Evolutionary conservation across 1,140 invertebrate genomes (phyloP).

Genomic region (Magallana gigas): DNA sequence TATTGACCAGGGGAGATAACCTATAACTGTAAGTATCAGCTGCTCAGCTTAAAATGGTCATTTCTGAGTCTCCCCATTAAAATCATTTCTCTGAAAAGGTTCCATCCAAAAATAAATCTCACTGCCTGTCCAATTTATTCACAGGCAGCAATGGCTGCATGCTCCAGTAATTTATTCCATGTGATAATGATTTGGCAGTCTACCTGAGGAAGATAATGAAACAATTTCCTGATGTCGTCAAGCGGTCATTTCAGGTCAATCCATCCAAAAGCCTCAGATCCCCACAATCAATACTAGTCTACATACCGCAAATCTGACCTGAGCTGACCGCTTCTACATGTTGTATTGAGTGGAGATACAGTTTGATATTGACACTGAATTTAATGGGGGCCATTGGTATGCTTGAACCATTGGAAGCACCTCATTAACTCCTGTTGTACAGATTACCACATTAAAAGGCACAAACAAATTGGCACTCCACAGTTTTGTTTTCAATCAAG

Average conservation of each 20-base stretch:
- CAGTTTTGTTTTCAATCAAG: no score
- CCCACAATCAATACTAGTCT: neutral
- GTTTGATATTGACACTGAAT: neutral
- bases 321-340: neutral
- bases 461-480: no score
- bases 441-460: no score
- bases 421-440: no score
- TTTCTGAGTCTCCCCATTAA: neutral
- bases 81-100: neutral
- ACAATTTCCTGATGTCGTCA: slow-evolving; percentile 33
- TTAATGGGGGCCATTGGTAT: neutral
- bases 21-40: neutral
- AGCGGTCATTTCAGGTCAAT: slow-evolving; percentile 31
- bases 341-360: neutral
- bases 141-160: neutral
- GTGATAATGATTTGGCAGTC: slow-evolving; percentile 30
- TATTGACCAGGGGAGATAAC: neutral
- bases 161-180: slow-evolving; percentile 14
- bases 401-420: no score
- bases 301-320: neutral
- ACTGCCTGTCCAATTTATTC: slow-evolving; percentile 8
- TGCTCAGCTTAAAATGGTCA: neutral
- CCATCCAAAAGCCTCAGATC: neutral
- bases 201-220: slow-evolving; percentile 31
- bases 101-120: slow-evolving; percentile 22